phyloP scores from a whole-genome alignment of 2,797 vertebrate species.

The Coendou prehensilis region DNA sequence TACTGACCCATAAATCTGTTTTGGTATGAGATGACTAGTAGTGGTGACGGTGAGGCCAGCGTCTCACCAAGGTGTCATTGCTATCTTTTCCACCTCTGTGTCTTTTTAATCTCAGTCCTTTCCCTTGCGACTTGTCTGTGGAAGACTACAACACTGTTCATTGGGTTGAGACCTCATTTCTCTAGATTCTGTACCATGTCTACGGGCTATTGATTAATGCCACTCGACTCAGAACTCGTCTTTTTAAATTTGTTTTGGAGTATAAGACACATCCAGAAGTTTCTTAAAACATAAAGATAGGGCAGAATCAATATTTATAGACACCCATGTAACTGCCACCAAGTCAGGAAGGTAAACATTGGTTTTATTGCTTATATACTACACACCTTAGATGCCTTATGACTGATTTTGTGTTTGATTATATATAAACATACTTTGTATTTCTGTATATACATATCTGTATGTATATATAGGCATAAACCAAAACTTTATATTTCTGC shows the following conservation, averaged over 20 bases:
- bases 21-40: conserved; percentile 8
- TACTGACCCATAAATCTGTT: conserved; percentile 49
- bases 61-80: conserved; percentile 1
- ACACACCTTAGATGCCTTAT: neutral
- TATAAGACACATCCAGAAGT: neutral
- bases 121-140: neutral
- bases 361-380: neutral
- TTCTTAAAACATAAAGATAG: conserved; percentile 19
- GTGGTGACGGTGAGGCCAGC: neutral
- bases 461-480: neutral
- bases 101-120: conserved; percentile 25
- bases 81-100: neutral
- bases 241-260: neutral
- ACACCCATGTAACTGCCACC: neutral
- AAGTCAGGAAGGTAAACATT: conserved; percentile 18
- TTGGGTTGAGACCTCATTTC: conserved; percentile 30
- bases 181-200: conserved; percentile 5
- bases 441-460: neutral
- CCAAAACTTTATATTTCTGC: neutral
- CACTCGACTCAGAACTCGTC: conserved; percentile 1
- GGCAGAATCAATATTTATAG: conserved; percentile 10
- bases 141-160: neutral
- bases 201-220: conserved; percentile 2
- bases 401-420: conserved; percentile 19
- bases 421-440: neutral